These are phyloP conservation scores for Folsomia candida DNA, from an alignment of 2,888 invertebrate species.

Conservation along the genomic window DNA sequence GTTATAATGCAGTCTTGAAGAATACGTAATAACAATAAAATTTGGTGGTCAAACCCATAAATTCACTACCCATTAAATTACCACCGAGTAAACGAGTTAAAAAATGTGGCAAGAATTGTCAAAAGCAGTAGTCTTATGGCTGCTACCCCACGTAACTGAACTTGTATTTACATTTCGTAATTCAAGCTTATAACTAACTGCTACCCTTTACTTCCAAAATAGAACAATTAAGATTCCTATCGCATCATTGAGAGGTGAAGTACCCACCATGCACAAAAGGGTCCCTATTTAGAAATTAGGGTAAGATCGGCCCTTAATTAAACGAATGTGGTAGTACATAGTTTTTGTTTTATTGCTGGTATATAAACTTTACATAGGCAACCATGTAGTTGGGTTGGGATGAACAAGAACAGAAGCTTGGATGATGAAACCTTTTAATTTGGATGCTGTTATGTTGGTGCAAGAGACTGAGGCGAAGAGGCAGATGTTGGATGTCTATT, in stretches of 20 bases:
- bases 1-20: too few relatives aligned
- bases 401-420: neutral
- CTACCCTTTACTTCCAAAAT: neutral
- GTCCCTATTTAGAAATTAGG: slow-evolving; percentile 29
- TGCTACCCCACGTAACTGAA: too few relatives aligned
- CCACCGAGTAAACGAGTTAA: slow-evolving; percentile 12
- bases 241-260: slow-evolving; percentile 1
- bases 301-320: slow-evolving; percentile 29
- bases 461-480: neutral
- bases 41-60: neutral
- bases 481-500: slow-evolving; percentile 3
- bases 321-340: too few relatives aligned
- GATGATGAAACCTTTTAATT: neutral
- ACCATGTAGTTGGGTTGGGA: neutral
- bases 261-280: slow-evolving; percentile 14
- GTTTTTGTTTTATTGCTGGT: too few relatives aligned
- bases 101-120: neutral
- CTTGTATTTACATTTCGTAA: neutral
- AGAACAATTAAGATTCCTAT: slow-evolving; percentile 9
- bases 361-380: too few relatives aligned
- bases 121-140: neutral
- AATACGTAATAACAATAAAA: too few relatives aligned
- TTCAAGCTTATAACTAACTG: neutral
- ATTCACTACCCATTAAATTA: slow-evolving; percentile 8
- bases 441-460: neutral